phyloP scores from a whole-genome alignment of 2,888 invertebrate species.

The Ennomos fuscantarius region DNA sequence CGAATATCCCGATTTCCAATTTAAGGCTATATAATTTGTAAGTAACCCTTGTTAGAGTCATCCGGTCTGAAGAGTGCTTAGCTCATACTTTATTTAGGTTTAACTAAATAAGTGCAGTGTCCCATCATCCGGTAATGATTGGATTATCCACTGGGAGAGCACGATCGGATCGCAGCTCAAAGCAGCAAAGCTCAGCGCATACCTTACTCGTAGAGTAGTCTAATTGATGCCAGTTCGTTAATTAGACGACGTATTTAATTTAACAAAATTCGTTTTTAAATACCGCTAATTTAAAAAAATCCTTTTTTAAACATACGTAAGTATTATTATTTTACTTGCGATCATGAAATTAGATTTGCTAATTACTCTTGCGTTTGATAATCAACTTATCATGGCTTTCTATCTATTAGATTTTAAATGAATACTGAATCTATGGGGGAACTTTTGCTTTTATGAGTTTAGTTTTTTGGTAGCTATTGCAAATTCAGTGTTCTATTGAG shows the following conservation, averaged over 20 bases:
- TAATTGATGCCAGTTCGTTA: slow-evolving; percentile 6
- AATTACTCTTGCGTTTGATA: too few species aligned
- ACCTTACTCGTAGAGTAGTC: slow-evolving; percentile 17
- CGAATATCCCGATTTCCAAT: slow-evolving; percentile 46
- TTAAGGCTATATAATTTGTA: slow-evolving; percentile 58
- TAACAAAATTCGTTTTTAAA: not conserved
- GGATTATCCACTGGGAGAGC: slow-evolving; percentile 74
- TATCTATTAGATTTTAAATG: too few species aligned
- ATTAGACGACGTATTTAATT: slow-evolving; percentile 15
- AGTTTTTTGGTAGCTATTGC: too few species aligned
- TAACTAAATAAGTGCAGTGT: slow-evolving; percentile 64
- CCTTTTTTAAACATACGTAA: too few species aligned
- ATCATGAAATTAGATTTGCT: too few species aligned
- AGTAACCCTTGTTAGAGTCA: slow-evolving; percentile 26
- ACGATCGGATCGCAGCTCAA: slow-evolving; percentile 63
- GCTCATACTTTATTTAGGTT: slow-evolving; percentile 43
- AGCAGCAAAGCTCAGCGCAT: slow-evolving; percentile 52
- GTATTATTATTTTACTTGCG: too few species aligned
- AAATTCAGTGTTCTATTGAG: too few species aligned
- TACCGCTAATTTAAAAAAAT: too few species aligned
- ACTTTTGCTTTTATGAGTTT: too few species aligned
- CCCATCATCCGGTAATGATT: slow-evolving; percentile 69
- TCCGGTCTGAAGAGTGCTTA: slow-evolving; percentile 20
- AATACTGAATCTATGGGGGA: too few species aligned
- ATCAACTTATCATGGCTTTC: too few species aligned